phyloP scores from a whole-genome alignment of 2,888 invertebrate genomes.

The Cephus runcator region DNA sequence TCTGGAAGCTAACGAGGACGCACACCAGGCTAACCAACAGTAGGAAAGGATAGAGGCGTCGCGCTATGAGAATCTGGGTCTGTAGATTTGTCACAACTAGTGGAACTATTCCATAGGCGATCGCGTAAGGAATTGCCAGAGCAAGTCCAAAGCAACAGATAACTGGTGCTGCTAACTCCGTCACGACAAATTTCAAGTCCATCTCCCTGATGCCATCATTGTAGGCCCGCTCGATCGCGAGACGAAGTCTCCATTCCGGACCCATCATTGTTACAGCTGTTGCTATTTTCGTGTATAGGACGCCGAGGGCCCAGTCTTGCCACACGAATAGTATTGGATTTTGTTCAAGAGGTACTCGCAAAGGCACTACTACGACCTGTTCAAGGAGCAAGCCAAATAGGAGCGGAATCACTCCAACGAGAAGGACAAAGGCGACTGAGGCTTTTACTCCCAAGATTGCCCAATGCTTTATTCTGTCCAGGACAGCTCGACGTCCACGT shows the following conservation, averaged over 20 bases:
- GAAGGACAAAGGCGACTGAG: slow-evolving; percentile 78
- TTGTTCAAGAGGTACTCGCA: slow-evolving; percentile 91
- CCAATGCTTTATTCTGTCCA: slow-evolving; percentile 80
- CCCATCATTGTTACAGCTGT: slow-evolving; percentile 98
- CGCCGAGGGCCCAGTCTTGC: slow-evolving; percentile 99
- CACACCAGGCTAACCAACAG: slow-evolving; percentile 77
- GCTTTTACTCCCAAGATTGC: slow-evolving; percentile 78
- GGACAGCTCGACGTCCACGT: slow-evolving; percentile 83
- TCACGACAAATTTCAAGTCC: slow-evolving; percentile 86
- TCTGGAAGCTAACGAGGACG: slow-evolving; percentile 83
- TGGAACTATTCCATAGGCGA: slow-evolving; percentile 82
- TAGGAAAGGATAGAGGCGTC: slow-evolving; percentile 91
- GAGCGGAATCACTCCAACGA: slow-evolving; percentile 91
- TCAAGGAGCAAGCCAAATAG: slow-evolving; percentile 93
- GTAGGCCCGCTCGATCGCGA: slow-evolving; percentile 93
- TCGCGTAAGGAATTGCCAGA: slow-evolving; percentile 92
- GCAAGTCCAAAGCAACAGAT: slow-evolving; percentile 89
- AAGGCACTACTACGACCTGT: slow-evolving; percentile 89
- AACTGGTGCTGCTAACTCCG: slow-evolving; percentile 89
- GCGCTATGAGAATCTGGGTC: slow-evolving; percentile 79
- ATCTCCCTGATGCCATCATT: slow-evolving; percentile 93
- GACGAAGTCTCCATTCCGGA: slow-evolving; percentile 93
- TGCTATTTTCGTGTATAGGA: slow-evolving; percentile 96
- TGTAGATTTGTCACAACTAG: slow-evolving; percentile 73
- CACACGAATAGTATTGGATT: slow-evolving; percentile 89